Base-by-base conservation (phyloP, 23 tunicate genomes). In the Corella eumyota region DNA sequence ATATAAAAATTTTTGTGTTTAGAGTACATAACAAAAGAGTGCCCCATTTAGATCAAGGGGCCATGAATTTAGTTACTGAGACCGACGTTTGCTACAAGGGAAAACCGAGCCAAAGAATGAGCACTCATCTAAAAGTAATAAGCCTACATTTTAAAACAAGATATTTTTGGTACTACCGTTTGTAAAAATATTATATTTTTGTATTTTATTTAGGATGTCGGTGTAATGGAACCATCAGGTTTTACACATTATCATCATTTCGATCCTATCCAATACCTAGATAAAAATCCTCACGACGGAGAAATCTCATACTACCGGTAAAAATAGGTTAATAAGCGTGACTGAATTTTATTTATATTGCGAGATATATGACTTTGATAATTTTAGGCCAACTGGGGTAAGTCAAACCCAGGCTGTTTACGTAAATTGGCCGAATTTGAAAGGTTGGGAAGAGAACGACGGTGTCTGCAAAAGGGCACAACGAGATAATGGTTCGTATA, bases 191-290 rank as follows among this genome's bases (percentile, higher is more conserved):
- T n/a, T n/a, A n/a, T n/a, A n/a, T n/a, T n/a, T n/a, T n/a, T n/a
- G n/a, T n/a, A n/a, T n/a, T n/a, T n/a, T n/a, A n/a, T 51, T 0
- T 58, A 82, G 92, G 66, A 67, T 37, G 66, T 74, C 6, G 81
- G 81, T 25, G 11, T 9, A 5, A 74, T 57, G 74, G 76, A 82
- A 61, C 76, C 71, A 25, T 72, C 92, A 30, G 92, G 92, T 17
- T 82, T 67, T 29, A 82, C 92, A 3, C 78, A 82, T 34, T 58
- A 67, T 34, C 71, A 68, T 51, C 81, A 67, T 28, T 61, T 67
- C 30, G 81, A 82, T 60, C 92, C 92, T 25, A 38, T 82, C 17
- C 75, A 69, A 29, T 68, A 72, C 34, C 50, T 82, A 6, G 70
- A 27, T 26, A 68, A 51, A 31, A 76, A 64, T 15, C 75, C 92